Percentiles rank a stretch among this genome's conserved stretches.
phyloP scores from a whole-genome alignment of 2,113 vertebrate genomes.

The Illadopsis cleaveri region DNA sequence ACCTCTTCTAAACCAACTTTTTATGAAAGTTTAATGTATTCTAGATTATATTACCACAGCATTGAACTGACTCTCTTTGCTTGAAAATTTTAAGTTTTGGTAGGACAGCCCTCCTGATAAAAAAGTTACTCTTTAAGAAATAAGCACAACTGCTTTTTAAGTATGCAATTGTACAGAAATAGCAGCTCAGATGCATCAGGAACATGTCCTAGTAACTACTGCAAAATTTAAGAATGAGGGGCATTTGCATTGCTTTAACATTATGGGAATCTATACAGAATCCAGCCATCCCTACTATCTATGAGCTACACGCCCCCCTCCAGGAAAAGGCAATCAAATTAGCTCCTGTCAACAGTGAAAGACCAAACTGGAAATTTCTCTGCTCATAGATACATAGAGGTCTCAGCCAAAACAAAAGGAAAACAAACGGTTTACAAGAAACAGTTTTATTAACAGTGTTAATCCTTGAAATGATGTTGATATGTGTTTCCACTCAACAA shows the following conservation, averaged over 20 bases:
- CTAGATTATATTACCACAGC: not conserved
- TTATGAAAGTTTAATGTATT: not conserved
- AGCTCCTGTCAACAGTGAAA: fast-evolving
- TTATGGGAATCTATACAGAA: not conserved
- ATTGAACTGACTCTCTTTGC: not conserved
- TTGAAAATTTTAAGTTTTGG: not conserved
- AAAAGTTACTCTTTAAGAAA: not conserved
- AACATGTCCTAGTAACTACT: not conserved
- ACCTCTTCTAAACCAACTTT: not conserved
- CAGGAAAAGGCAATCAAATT: not conserved
- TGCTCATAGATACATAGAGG: not conserved
- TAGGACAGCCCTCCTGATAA: not conserved
- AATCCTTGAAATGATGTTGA: not conserved
- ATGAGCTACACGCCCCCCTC: not conserved
- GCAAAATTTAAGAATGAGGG: not conserved
- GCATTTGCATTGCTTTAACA: not conserved
- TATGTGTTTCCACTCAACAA: fast-evolving
- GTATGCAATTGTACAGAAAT: not conserved
- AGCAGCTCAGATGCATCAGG: fast-evolving
- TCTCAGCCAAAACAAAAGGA: not conserved
- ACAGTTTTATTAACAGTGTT: not conserved
- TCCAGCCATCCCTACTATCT: fast-evolving
- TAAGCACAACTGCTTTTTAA: not conserved
- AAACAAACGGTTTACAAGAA: not conserved
- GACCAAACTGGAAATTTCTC: not conserved